A percentile compares a stretch with the other conserved stretches of the same genome.
Evolutionary conservation across 2,888 invertebrate species (phyloP).

Genomic region (Lithophane leautieri): DNA sequence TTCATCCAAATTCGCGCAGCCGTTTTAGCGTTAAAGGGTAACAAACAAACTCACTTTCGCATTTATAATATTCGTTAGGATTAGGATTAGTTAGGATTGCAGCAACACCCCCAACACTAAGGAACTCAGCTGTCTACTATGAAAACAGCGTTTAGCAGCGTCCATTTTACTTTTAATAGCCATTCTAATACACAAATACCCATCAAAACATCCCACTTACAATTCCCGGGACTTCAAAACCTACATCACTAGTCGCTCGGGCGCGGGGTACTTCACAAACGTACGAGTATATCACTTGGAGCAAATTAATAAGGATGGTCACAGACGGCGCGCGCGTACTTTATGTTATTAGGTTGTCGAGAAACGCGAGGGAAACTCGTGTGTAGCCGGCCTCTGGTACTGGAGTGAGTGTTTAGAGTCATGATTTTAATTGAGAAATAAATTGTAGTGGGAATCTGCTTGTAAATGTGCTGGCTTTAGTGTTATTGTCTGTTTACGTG

Average conservation of each 20-base stretch:
- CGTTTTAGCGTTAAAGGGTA: no score
- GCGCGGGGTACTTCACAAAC: not conserved
- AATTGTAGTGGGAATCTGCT: not conserved
- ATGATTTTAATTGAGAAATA: constrained; percentile 26
- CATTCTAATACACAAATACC: not conserved
- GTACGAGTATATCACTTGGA: constrained; percentile 53
- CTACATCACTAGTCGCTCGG: constrained; percentile 20
- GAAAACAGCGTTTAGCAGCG: no score
- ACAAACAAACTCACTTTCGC: no score
- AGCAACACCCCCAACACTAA: not conserved
- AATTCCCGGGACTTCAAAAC: not conserved
- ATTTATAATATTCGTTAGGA: no score
- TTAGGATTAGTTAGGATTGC: no score
- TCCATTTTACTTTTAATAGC: not conserved
- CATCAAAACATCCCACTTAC: not conserved
- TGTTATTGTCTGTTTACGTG: not conserved
- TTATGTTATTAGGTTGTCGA: constrained; percentile 19
- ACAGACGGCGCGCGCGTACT: constrained; percentile 28
- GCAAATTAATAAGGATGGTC: constrained; percentile 49
- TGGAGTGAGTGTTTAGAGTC: not conserved
- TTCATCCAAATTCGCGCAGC: no score
- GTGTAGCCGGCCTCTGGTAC: constrained; percentile 16
- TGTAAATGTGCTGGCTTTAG: not conserved
- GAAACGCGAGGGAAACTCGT: not conserved
- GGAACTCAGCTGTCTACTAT: not conserved